Evolutionary conservation across 2,113 vertebrate species (phyloP).

Genomic region (Otolemur garnettii): DNA sequence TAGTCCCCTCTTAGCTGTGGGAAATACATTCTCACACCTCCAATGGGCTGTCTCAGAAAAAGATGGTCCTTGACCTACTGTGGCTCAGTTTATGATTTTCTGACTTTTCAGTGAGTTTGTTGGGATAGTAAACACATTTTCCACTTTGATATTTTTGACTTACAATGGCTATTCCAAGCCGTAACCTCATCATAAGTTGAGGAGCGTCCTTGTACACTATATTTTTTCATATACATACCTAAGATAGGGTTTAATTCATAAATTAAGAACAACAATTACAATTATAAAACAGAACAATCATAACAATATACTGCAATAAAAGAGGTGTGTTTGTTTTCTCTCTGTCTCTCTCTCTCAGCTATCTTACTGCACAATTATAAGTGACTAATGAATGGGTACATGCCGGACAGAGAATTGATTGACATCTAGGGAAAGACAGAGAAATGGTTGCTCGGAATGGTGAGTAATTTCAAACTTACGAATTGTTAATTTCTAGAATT

Average conservation of each 20-base stretch:
- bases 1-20: neutral
- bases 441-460: too few species aligned
- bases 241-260: neutral
- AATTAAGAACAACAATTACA: neutral
- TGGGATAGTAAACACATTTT: neutral
- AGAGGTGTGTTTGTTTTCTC: neutral
- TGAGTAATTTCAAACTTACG: neutral
- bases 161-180: neutral
- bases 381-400: neutral
- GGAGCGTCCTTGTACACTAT: neutral
- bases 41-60: neutral
- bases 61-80: neutral
- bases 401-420: neutral
- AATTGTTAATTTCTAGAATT: neutral
- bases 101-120: neutral
- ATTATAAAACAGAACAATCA: neutral
- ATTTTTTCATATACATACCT: neutral
- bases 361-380: neutral
- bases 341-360: neutral
- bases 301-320: neutral
- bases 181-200: neutral
- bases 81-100: neutral
- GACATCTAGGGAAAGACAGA: neutral
- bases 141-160: neutral
- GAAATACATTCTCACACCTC: neutral